Evolutionary conservation across 2,797 vertebrate species (phyloP), one percentile per base, ranked within the genome.

Genomic region (Gymnopithys bicolor): DNA sequence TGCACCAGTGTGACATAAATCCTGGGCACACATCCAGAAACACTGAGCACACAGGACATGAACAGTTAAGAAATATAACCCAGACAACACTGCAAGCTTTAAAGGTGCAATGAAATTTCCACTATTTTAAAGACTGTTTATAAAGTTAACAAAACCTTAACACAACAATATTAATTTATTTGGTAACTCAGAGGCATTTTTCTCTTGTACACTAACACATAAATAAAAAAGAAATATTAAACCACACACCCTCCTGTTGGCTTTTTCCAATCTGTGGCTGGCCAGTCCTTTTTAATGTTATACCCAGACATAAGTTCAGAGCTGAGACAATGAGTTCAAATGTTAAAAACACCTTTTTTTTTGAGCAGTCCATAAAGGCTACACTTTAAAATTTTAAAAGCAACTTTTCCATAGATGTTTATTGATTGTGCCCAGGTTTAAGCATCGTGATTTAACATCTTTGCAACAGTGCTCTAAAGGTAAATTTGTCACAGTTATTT

Each of bases 401-500:
- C 39, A 66, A 58, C 17, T 63, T 89, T 93, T 80, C 89, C 75
- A 76, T 67, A 49, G 41, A n/a, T 62, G 25, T 92, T 94, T 95
- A 94, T 86, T 94, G 85, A 77, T 89, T 79, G 30, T 68, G 73
- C 73, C 66, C 52, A 28, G 75, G 37, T 81, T 95, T 90, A 90
- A 90, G 69, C 63, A 84, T 62, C 56, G 30, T 87, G 76, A 94
- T 81, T 96, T 93, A 93, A 81, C 30, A 32, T 55, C 66, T 84
- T 84, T 53, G 49, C 55, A 86, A 79, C 59, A 70, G 41, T 25
- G 75, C 25, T 58, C 17, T 88, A 94, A 92, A 91, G 39, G 59
- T 51, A 68, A 93, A 96, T 95, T 90, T 95, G 92, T 95, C 58
- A 53, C 62, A 37, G 81, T 91, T 95, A 67, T 83, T 87, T 95